Conservation (phyloP, 2,113 vertebrate species). For the Bungarus multicinctus region DNA sequence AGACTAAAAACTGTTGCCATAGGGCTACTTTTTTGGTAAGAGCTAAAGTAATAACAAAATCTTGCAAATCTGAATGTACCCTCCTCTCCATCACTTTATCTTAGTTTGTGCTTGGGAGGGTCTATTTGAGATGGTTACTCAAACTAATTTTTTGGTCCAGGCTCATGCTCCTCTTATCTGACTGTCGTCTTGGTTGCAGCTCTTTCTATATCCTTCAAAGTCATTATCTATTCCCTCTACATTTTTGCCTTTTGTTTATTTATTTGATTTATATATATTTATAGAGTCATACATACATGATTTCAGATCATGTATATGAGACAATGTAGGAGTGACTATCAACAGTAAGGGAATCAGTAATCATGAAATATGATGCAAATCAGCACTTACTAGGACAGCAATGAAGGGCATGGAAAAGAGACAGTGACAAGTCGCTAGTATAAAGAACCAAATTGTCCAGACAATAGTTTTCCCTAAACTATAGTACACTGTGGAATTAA, state of each 20-base stretch:
- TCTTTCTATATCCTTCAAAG: neutral
- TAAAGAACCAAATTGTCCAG: neutral
- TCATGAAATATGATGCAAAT: neutral
- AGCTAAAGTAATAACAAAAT: neutral
- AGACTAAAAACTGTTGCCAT: neutral
- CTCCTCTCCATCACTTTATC: neutral
- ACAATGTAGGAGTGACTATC: neutral
- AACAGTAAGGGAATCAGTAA: neutral
- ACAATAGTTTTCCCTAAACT: neutral
- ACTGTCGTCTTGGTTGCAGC: neutral
- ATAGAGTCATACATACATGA: neutral
- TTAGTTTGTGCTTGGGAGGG: neutral
- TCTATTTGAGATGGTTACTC: neutral
- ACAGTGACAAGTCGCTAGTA: neutral
- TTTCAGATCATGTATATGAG: neutral
- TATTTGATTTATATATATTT: neutral
- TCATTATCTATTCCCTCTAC: neutral
- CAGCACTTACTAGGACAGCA: neutral
- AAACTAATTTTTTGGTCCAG: neutral
- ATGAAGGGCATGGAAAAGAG: neutral
- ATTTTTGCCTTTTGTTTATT: neutral
- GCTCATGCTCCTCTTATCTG: neutral
- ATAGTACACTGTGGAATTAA: neutral
- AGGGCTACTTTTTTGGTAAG: neutral
- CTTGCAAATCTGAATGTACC: neutral